Evolutionary conservation across 2,888 invertebrate species (phyloP), one percentile per base, ranked within the genome.

Genomic region (Daptonema setosum): DNA sequence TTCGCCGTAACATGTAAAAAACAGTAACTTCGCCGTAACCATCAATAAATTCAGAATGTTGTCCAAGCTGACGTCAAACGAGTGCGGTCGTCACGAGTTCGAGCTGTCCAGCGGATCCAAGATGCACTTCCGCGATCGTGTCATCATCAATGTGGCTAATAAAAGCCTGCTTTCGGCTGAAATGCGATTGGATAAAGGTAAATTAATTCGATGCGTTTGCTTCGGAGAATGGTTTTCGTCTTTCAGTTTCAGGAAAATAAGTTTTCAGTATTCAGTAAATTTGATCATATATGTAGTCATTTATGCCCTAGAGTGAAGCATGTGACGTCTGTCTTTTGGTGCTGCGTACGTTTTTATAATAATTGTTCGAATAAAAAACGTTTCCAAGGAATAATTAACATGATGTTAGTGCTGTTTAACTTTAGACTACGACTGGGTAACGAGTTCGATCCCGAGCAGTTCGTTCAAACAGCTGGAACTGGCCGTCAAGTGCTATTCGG

Each of bases 401-500:
- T 8, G 17, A 35, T 35, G 17, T 17, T 17, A 35, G 17, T 17
- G 8, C 17, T 17, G 17, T 8, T 48, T 8, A 3, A 2, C 28
- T 51, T 28, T 22, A 51, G 51, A 51, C 3, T 51, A 51, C 51
- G 28, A 24, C 5, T 51, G 51, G 51, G 26, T 11, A 2, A 28
- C 28, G 14, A 3, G 25, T 17, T 3, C 28, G 3, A 11, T 51
- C 11, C 51, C 51, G 26, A 24, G 2, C 5, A 51, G 20, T 3
- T 28, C 28, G n/a, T 51, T 51, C 5, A 28, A 11, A 5, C 3
- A 51, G 5, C 51, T 11, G 3, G 11, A 2, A 11, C 35, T 52
- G 52, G 28, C 52, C 20, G 30, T 25, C 8, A 28, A 30, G 3
- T 52, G 52, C 24, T 52, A 52, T 30, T 2, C 11, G 14, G 77